A percentile compares a stretch with the other conserved stretches of the same genome.
Evolutionary conservation across 2,888 invertebrate species (phyloP).

Genomic region (Pseudoips prasinana): DNA sequence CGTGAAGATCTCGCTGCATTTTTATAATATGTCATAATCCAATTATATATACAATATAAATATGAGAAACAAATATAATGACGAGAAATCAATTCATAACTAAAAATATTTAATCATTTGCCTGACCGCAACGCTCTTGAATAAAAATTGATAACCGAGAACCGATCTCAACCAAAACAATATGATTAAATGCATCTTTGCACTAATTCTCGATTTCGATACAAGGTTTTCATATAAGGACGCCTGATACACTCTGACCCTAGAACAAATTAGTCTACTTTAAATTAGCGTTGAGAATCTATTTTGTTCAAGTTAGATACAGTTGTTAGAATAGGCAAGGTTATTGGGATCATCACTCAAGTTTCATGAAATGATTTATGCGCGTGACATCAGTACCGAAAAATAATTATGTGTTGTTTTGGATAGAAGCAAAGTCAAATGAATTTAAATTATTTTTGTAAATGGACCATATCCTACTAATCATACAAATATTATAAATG

Average conservation of each 20-base stretch:
- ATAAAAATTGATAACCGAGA: constrained; percentile 29
- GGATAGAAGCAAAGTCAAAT: too few relatives aligned
- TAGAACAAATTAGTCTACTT: constrained; percentile 46
- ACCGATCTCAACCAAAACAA: constrained; percentile 21
- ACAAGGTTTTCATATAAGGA: constrained; percentile 50
- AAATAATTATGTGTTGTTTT: too few relatives aligned
- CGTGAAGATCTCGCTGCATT: too few relatives aligned
- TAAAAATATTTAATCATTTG: constrained; percentile 12
- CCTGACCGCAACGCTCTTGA: constrained; percentile 30
- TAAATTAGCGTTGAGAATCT: constrained; percentile 52
- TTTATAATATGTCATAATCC: too few relatives aligned
- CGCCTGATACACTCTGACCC: constrained; percentile 50
- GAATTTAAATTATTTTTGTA: too few relatives aligned
- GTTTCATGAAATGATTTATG: neutral
- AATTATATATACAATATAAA: too few relatives aligned
- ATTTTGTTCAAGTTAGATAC: constrained; percentile 38
- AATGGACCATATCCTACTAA: too few relatives aligned
- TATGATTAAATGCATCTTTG: constrained; percentile 35
- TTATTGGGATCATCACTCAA: constrained; percentile 27
- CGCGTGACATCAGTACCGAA: too few relatives aligned
- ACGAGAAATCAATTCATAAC: neutral
- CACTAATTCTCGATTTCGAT: constrained; percentile 37
- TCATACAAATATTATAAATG: too few relatives aligned
- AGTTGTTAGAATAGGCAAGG: constrained; percentile 38
- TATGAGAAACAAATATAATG: too few relatives aligned